These are phyloP conservation scores for Marcusenius ussheri DNA, from an alignment of 2,113 vertebrate genomes.

Conservation along the genomic window DNA sequence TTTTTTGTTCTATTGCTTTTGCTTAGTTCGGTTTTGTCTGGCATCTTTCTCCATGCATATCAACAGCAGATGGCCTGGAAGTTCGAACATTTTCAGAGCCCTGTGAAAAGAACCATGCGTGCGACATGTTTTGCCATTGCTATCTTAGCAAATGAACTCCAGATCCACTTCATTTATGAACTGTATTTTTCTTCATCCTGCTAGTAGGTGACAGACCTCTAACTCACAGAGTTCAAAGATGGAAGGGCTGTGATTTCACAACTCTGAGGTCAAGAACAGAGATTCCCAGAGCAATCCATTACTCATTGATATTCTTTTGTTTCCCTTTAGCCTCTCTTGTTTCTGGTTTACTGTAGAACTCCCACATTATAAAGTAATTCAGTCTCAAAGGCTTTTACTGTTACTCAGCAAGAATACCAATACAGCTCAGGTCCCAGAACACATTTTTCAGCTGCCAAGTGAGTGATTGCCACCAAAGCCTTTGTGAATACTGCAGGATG, in stretches of 20 bases:
- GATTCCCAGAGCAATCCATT: slow-evolving; percentile 5
- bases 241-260: not conserved
- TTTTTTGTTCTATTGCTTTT: not conserved
- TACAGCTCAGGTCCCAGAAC: slow-evolving; percentile 4
- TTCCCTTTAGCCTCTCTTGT: not conserved
- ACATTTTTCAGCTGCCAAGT: slow-evolving; percentile 10
- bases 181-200: not conserved
- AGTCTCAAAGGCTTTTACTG: slow-evolving; percentile 17
- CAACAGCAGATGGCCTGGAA: not conserved
- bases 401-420: slow-evolving; percentile 20
- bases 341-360: slow-evolving; percentile 7
- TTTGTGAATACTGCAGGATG: slow-evolving; percentile 1
- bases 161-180: not conserved
- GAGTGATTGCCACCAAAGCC: slow-evolving; percentile 8
- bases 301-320: slow-evolving; percentile 19
- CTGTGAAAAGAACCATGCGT: not conserved
- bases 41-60: not conserved
- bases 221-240: not conserved
- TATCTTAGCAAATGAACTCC: not conserved
- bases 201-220: not conserved
- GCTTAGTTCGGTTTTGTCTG: not conserved
- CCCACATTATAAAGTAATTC: slow-evolving; percentile 22
- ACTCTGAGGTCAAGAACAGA: not conserved
- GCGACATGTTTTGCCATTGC: not conserved
- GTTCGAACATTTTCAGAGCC: not conserved